Percentiles rank a stretch among this genome's conserved stretches.
Evolutionary conservation across 2,888 invertebrate genomes (phyloP).

Genomic region (Epiblema foenella): DNA sequence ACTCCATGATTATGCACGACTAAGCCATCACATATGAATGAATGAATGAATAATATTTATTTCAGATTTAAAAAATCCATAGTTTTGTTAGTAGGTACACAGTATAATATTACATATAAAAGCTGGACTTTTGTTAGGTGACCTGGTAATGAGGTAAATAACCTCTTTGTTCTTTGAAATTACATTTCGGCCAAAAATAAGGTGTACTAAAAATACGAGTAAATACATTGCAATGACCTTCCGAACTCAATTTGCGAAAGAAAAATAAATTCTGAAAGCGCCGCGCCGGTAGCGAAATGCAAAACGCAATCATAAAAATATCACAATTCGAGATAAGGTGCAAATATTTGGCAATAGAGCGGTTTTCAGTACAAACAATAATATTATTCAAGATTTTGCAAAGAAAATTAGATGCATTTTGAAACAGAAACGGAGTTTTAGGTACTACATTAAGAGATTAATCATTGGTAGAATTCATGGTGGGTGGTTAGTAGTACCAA

Average conservation of each 20-base stretch:
- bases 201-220: background rate
- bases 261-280: conserved; percentile 30
- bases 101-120: too few species aligned
- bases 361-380: conserved; percentile 31
- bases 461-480: background rate
- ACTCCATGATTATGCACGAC: too few species aligned
- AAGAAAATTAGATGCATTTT: conserved; percentile 24
- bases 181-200: background rate
- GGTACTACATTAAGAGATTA: background rate
- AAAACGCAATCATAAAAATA: conserved; percentile 70
- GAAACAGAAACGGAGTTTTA: conserved; percentile 3
- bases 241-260: conserved; percentile 48
- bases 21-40: too few species aligned
- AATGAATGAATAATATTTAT: too few species aligned
- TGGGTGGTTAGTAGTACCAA: background rate
- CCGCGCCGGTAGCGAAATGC: conserved; percentile 47
- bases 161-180: background rate
- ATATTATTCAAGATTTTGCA: conserved; percentile 18
- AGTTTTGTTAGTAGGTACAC: too few species aligned
- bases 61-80: too few species aligned
- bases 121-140: too few species aligned
- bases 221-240: conserved; percentile 15
- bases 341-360: conserved; percentile 41
- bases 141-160: too few species aligned
- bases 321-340: conserved; percentile 58